These are phyloP conservation scores for Raja brachyura DNA, from an alignment of 2,113 vertebrate genomes.

Conservation along the genomic window DNA sequence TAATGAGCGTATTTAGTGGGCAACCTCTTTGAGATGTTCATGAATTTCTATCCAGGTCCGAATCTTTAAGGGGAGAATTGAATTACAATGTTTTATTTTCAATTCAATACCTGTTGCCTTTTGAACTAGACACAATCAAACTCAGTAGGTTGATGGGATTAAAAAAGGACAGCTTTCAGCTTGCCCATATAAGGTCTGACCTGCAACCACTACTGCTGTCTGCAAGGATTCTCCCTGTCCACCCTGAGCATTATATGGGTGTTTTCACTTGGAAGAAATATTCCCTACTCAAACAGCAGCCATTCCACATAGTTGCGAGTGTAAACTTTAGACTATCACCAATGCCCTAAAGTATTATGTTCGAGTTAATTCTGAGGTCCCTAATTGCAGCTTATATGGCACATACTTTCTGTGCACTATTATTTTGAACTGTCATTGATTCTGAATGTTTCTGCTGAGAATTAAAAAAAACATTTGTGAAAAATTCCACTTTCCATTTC, in stretches of 20 bases:
- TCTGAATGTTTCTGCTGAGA: conserved; percentile 21
- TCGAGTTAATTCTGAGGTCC: conserved; percentile 8
- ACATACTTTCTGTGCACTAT: neutral
- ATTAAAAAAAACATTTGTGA: conserved; percentile 17
- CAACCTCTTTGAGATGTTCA: neutral
- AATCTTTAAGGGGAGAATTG: neutral
- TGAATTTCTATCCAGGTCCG: neutral
- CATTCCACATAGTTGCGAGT: neutral
- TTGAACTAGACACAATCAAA: neutral
- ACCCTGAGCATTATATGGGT: neutral
- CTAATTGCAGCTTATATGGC: neutral
- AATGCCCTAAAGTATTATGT: neutral
- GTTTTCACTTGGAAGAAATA: neutral
- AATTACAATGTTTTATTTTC: neutral
- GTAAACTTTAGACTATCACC: neutral
- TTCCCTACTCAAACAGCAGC: neutral
- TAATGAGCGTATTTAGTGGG: neutral
- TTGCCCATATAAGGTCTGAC: neutral
- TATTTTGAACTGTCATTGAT: neutral
- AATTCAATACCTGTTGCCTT: neutral
- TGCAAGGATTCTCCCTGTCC: neutral
- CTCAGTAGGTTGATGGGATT: neutral
- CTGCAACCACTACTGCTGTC: neutral
- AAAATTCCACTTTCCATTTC: conserved; percentile 8
- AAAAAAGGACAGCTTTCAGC: neutral